Percentiles rank a stretch among this genome's conserved stretches.
These are phyloP conservation scores for Sylvietta virens DNA, from an alignment of 2,113 vertebrate species.

Conservation along the genomic window DNA sequence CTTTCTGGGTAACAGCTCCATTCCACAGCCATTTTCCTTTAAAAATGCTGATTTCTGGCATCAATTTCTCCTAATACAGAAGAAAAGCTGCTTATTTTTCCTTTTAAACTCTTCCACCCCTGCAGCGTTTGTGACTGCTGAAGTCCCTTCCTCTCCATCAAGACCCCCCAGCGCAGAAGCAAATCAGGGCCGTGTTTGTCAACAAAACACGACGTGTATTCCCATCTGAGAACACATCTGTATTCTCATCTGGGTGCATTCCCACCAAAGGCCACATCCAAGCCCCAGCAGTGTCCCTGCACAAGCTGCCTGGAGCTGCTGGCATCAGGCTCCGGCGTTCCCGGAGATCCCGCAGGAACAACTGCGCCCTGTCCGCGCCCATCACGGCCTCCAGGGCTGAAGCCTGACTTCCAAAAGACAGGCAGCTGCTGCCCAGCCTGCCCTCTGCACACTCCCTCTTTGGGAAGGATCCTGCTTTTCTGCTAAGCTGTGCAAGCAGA, in stretches of 20 bases:
- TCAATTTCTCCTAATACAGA: not conserved
- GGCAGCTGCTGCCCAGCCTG: not conserved
- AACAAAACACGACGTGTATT: not conserved
- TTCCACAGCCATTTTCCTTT: not conserved
- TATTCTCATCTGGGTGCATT: not conserved
- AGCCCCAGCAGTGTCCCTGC: not conserved
- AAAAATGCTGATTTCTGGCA: not conserved
- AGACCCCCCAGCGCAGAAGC: not conserved
- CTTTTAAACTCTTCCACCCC: not conserved
- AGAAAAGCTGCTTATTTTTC: not conserved
- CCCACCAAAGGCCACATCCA: not conserved
- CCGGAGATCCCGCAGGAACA: not conserved
- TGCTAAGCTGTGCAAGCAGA: not conserved
- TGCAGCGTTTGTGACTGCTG: not conserved
- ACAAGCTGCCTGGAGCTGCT: not conserved
- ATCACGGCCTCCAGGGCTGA: not conserved
- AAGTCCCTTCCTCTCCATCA: not conserved
- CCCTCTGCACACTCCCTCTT: not conserved
- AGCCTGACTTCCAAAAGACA: not conserved
- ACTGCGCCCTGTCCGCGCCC: not conserved
- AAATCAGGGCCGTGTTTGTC: not conserved
- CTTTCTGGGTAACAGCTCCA: not conserved
- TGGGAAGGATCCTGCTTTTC: not conserved
- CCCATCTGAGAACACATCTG: too few species aligned
- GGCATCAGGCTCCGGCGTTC: not conserved